These are phyloP conservation scores for Brassicogethes aeneus DNA, from an alignment of 2,888 invertebrate genomes.

Conservation along the genomic window DNA sequence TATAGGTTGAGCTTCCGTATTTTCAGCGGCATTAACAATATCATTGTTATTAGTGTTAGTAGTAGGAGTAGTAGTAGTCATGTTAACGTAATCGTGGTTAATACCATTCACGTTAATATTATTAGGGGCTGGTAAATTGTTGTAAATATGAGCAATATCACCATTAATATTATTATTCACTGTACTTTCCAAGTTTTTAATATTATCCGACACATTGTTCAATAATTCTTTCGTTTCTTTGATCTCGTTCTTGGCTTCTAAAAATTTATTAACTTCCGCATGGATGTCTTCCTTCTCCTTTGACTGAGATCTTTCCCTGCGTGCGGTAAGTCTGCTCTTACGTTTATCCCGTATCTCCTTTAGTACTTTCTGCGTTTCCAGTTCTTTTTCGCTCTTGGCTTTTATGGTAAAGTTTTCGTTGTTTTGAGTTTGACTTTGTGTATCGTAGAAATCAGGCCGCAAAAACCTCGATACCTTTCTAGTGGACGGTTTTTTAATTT, in stretches of 20 bases:
- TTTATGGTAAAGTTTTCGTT: constrained; percentile 32
- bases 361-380: constrained; percentile 58
- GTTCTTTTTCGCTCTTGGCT: constrained; percentile 55
- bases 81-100: constrained; percentile 4
- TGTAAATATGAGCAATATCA: constrained; percentile 21
- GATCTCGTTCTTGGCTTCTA: constrained; percentile 6
- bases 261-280: constrained; percentile 2
- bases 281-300: constrained; percentile 20
- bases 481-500: constrained; percentile 25
- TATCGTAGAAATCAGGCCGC: constrained; percentile 69
- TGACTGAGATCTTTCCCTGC: constrained; percentile 30
- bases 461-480: constrained; percentile 63
- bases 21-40: background rate
- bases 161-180: constrained; percentile 29
- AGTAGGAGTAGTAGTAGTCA: background rate
- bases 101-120: constrained; percentile 6
- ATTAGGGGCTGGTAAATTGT: constrained; percentile 9
- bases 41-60: background rate
- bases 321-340: constrained; percentile 28
- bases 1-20: constrained; percentile 11
- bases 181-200: constrained; percentile 31
- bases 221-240: constrained; percentile 27
- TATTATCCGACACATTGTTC: constrained; percentile 31
- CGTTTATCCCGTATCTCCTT: constrained; percentile 59
- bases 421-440: constrained; percentile 43